A percentile compares a stretch with the other conserved stretches of the same genome.
phyloP scores from a whole-genome alignment of 2,888 invertebrate genomes.

The Ecliptopera silaceata region DNA sequence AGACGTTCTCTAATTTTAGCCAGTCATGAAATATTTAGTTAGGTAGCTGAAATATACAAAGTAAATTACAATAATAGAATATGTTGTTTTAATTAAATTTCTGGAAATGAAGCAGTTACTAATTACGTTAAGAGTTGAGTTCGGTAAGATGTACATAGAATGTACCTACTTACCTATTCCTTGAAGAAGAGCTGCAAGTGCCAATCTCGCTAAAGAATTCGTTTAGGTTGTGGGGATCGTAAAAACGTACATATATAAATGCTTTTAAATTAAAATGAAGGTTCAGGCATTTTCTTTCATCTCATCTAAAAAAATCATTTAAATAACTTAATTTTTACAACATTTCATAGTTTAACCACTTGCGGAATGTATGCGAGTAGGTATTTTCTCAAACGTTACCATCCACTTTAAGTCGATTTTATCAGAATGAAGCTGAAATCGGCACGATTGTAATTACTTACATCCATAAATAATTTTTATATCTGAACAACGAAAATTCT shows the following conservation, averaged over 20 bases:
- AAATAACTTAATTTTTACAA: no score
- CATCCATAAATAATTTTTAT: slow-evolving; percentile 17
- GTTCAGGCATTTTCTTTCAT: no score
- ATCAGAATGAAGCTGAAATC: slow-evolving; percentile 14
- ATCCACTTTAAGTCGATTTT: background rate
- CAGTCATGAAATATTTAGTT: background rate
- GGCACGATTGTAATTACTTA: slow-evolving; percentile 10
- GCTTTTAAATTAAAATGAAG: no score
- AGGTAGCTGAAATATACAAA: background rate
- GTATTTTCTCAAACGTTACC: background rate
- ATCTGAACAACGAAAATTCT: slow-evolving; percentile 22
- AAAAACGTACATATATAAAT: background rate
- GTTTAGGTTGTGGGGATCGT: background rate
- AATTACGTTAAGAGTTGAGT: background rate
- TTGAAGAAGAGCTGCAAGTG: background rate
- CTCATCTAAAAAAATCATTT: no score
- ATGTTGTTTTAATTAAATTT: slow-evolving; percentile 4
- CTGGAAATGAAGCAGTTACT: slow-evolving; percentile 1
- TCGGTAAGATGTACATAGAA: background rate
- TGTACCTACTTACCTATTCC: background rate
- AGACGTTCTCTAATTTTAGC: no score
- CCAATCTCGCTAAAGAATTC: background rate
- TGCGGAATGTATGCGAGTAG: background rate
- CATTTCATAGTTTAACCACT: background rate
- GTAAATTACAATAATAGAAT: background rate